Evolutionary conservation across 2,888 invertebrate genomes (phyloP).

Genomic region (Entomobrya proxima): DNA sequence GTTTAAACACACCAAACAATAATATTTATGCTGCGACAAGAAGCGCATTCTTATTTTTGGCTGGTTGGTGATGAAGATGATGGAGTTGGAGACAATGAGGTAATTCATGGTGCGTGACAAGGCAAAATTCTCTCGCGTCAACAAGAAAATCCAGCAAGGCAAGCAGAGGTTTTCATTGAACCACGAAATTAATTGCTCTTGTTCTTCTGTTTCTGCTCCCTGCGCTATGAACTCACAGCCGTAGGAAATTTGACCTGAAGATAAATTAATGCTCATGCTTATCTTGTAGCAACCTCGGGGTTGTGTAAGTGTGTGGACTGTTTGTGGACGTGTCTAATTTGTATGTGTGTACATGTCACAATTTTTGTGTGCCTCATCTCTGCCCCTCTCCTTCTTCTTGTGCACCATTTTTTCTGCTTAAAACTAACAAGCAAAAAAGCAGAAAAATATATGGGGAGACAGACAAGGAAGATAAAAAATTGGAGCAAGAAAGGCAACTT

Average conservation of each 20-base stretch:
- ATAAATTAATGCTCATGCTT: conserved; percentile 20
- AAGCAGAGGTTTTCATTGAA: neutral
- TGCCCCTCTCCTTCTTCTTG: neutral
- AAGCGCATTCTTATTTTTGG: neutral
- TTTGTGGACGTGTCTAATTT: conserved; percentile 25
- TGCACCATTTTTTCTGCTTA: neutral
- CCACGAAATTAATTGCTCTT: conserved; percentile 31
- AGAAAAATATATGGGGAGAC: neutral
- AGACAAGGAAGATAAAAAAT: neutral
- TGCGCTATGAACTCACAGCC: neutral
- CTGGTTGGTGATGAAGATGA: neutral
- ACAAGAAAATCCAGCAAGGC: neutral
- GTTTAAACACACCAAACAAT: neutral
- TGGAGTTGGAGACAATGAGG: conserved; percentile 22
- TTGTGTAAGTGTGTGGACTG: too few relatives aligned
- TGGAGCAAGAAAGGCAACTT: conserved; percentile 11
- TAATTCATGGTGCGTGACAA: conserved; percentile 51
- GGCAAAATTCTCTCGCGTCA: conserved; percentile 15
- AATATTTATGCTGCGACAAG: neutral
- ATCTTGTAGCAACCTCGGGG: neutral
- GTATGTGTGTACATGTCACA: conserved; percentile 24
- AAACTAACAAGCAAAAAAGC: neutral
- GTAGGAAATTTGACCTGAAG: conserved; percentile 10
- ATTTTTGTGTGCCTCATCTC: too few relatives aligned
- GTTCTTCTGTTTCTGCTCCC: too few relatives aligned